Evolutionary conservation across 2,888 invertebrate genomes (phyloP), one percentile per base, ranked within the genome.

Genomic region (Drosophila stalkeri): DNA sequence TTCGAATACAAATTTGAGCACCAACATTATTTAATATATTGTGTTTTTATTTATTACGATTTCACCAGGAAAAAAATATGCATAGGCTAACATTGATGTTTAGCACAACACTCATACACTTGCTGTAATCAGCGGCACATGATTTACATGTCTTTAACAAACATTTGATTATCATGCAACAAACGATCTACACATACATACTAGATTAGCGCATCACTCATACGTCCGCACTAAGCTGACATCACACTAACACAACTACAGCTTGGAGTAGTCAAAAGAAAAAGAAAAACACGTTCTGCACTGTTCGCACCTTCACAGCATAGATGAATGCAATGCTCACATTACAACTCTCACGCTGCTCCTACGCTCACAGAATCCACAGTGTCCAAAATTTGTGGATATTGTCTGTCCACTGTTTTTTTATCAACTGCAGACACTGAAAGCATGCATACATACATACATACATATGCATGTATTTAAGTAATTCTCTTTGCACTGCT

Each of bases 301-400:
- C 31, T 49, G 31, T 6, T 49, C 31, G 31, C 49, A 49, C 49
- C 49, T 31, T 9, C 2, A 8, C 1, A 16, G 16, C 18, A 8
- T 16, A 46, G 23, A 31, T 49, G 11, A 3, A 49, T 47, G 12
- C 49, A 51, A 7, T 2, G 11, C 49, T 51, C 33, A 31, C n/a
- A 23, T 16, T 23, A 46, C 23, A 16, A 20, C 44, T 44, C 20
- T 20, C 46, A 23, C 46, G 14, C 23, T 46, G 20, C 5, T 46
- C 27, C 27, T 16, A 9, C 47, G 47, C 47, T 47, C 27, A 27
- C 47, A 47, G 9, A 8, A 27, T 47, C 47, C 49, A 49, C 49
- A 31, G 6, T 18, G 33, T 16, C n/a, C 49, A n/a, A n/a, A 31
- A 11, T 11, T n/a, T n/a, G 11, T 31, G 31, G 47, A 31, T 11